A percentile compares a stretch with the other conserved stretches of the same genome.
Evolutionary conservation across 2,113 vertebrate genomes (phyloP).

Genomic region (Galbula dea): DNA sequence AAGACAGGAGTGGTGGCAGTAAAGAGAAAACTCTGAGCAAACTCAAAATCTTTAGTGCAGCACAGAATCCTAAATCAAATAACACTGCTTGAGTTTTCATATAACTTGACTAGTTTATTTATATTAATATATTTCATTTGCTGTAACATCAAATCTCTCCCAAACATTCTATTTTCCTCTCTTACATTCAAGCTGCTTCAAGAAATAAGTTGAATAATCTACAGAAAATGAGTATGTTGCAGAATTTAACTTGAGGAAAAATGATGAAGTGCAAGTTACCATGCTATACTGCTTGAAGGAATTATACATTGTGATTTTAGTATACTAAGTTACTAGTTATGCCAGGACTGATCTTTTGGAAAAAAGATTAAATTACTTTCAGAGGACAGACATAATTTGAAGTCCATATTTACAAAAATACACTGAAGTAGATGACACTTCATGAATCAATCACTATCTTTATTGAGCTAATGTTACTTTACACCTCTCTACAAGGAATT

Average conservation of each 20-base stretch:
- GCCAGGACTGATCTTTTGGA: neutral
- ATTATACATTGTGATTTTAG: neutral
- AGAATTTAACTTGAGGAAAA: neutral
- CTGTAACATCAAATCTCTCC: neutral
- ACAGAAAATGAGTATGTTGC: neutral
- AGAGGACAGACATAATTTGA: neutral
- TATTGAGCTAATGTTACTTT: neutral
- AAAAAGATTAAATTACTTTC: neutral
- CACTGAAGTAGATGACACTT: neutral
- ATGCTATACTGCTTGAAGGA: rapidly evolving
- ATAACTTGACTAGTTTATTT: neutral
- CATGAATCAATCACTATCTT: neutral
- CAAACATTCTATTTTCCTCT: neutral
- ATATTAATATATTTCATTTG: neutral
- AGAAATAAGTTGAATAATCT: neutral
- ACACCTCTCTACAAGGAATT: neutral
- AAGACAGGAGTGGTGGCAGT: neutral
- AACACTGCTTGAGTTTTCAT: neutral
- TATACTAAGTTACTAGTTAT: neutral
- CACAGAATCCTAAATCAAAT: neutral
- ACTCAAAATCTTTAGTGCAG: neutral
- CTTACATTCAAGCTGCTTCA: neutral
- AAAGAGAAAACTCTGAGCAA: neutral
- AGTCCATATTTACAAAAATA: neutral
- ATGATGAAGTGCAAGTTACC: neutral